Evolutionary conservation across 2,113 vertebrate species (phyloP).

Genomic region (Paralichthys olivaceus): DNA sequence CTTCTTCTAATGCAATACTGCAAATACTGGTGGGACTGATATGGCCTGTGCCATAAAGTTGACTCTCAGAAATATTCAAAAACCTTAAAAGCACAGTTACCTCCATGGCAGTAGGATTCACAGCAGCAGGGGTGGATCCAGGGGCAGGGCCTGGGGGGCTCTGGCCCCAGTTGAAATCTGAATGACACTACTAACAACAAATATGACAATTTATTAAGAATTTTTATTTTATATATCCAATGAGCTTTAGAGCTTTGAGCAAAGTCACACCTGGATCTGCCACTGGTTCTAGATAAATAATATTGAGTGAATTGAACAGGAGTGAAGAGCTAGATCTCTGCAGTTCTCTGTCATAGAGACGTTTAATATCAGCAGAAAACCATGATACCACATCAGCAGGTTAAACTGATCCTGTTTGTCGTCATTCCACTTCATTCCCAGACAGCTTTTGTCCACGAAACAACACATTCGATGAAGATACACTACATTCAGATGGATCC

Average conservation of each 20-base stretch:
- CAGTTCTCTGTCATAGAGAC: neutral
- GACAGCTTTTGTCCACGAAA: neutral
- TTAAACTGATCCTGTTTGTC: neutral
- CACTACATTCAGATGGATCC: conserved; percentile 14
- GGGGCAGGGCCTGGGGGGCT: too few relatives aligned
- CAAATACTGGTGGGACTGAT: too few relatives aligned
- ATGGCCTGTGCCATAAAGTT: too few relatives aligned
- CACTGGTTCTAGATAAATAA: too few relatives aligned
- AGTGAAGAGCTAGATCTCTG: neutral
- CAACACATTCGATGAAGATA: neutral
- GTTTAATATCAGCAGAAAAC: conserved; percentile 15
- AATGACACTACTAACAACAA: neutral
- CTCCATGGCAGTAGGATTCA: too few relatives aligned
- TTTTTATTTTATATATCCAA: too few relatives aligned
- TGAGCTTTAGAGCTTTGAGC: neutral
- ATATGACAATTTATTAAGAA: neutral
- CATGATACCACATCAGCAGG: neutral
- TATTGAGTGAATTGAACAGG: neutral
- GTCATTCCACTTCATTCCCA: neutral
- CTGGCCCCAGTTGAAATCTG: neutral
- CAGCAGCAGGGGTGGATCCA: neutral
- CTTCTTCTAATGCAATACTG: too few relatives aligned
- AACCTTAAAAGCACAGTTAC: too few relatives aligned
- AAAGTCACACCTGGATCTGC: too few relatives aligned
- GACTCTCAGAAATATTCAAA: too few relatives aligned